Evolutionary conservation across 2,888 invertebrate species (phyloP), one percentile per base, ranked within the genome.

Genomic region (Euplexia lucipara): DNA sequence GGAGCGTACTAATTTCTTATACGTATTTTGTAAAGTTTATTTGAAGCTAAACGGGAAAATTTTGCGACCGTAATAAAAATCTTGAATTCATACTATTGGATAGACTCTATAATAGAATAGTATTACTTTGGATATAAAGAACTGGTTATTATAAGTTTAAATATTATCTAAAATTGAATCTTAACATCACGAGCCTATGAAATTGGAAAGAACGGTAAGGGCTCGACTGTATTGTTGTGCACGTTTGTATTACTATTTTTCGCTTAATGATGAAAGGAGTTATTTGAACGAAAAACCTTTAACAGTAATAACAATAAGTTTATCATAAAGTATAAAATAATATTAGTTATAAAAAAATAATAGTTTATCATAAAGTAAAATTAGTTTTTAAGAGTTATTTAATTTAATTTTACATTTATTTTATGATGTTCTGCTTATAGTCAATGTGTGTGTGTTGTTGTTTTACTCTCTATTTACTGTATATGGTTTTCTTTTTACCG

Each of bases 161-260:
- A 41, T 41, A 42, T 32, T 47, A 73, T 73, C 72, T 72, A n/a
- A 62, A 73, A 73, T 72, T 51, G 61, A 73, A 72, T 62, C 74
- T 51, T 67, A 45, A 67, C 61, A 58, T 51, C 49, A 34, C 20
- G 35, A 53, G 74, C 51, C 61, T 57, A 58, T 54, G 49, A 73
- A 57, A 57, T 66, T 66, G 52, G 35, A 22, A 1, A 20, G 42
- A 35, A 37, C 8, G 37, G 9, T 56, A 44, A 52, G 18, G 44
- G 14, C 12, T 39, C 4, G 34, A 30, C 18, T 32, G 10, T 8
- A 45, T 49, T 44, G 37, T 44, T 22, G 30, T 26, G 4, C 30
- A 9, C 20, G 12, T 1, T 42, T 34, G 26, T 32, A 20, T 41
- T 14, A 22, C 22, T 6, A 22, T 32, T 54, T 16, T 16, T 3